phyloP scores from a whole-genome alignment of 2,797 vertebrate species.

The Premnoplex brunnescens region DNA sequence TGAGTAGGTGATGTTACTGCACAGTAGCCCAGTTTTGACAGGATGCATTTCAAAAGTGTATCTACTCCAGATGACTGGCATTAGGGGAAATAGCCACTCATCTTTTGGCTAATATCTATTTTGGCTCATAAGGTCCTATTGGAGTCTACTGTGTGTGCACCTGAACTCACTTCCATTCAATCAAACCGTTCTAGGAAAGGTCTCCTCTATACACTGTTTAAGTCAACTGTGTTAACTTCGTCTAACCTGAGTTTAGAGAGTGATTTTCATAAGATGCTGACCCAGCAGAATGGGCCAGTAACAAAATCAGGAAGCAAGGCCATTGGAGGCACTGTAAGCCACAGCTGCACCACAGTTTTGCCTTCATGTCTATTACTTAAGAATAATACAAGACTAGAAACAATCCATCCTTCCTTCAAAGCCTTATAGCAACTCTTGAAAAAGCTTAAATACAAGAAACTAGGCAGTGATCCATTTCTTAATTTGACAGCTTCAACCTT shows the following conservation, averaged over 20 bases:
- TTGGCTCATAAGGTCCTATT: not conserved
- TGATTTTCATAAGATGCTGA: not conserved
- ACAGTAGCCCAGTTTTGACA: not conserved
- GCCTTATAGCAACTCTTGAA: not conserved
- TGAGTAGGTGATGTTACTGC: not conserved
- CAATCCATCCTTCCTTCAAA: not conserved
- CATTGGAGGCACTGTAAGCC: accelerated
- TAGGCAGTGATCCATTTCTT: not conserved
- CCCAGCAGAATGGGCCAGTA: not conserved
- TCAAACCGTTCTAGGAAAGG: not conserved
- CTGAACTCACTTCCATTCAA: not conserved
- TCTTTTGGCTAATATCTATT: not conserved
- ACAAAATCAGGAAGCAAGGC: not conserved
- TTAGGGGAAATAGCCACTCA: not conserved
- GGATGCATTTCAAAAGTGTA: not conserved
- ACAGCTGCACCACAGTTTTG: not conserved
- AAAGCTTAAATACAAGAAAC: not conserved
- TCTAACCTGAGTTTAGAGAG: not conserved
- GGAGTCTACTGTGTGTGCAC: accelerated
- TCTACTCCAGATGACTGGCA: not conserved
- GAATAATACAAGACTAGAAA: not conserved
- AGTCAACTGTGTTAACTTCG: not conserved
- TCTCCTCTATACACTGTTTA: not conserved
- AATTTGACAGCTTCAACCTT: not conserved
- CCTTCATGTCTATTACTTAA: not conserved